Conservation (phyloP, 2,113 vertebrate species). For the Charadrius vociferus region DNA sequence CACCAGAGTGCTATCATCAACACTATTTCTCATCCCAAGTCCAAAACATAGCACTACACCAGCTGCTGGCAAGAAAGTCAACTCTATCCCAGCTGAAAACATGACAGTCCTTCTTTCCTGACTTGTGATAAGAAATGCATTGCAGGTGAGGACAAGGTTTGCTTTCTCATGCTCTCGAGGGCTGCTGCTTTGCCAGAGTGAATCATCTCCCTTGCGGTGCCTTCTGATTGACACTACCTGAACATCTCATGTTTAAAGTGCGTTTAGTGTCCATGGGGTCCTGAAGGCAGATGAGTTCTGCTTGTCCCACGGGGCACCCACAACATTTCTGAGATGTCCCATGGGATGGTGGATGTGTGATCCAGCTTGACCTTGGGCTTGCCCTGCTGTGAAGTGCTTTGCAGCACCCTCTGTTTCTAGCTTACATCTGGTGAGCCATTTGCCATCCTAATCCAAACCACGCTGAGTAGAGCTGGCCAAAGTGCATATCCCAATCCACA, state of each 20-base stretch:
- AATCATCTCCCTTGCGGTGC: neutral
- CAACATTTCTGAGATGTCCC: fast-evolving
- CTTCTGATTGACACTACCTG: neutral
- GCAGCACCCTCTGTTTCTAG: neutral
- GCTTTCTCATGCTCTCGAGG: neutral
- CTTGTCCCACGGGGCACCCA: neutral
- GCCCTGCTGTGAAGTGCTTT: neutral
- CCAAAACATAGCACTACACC: neutral
- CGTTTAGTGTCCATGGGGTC: neutral
- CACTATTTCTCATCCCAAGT: neutral
- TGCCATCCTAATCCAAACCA: neutral
- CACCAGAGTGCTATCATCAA: neutral
- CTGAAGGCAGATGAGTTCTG: neutral
- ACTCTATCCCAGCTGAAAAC: neutral
- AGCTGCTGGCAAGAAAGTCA: neutral
- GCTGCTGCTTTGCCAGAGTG: neutral
- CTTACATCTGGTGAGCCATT: neutral
- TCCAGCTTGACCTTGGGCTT: neutral
- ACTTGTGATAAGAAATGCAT: neutral
- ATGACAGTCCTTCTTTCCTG: neutral
- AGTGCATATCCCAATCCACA: neutral
- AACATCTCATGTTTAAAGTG: neutral
- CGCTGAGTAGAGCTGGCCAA: neutral
- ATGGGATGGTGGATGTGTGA: neutral
- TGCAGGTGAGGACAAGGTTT: fast-evolving